These are phyloP conservation scores for Leptopilina drosophilae DNA, from an alignment of 2,888 invertebrate genomes.

Conservation along the genomic window DNA sequence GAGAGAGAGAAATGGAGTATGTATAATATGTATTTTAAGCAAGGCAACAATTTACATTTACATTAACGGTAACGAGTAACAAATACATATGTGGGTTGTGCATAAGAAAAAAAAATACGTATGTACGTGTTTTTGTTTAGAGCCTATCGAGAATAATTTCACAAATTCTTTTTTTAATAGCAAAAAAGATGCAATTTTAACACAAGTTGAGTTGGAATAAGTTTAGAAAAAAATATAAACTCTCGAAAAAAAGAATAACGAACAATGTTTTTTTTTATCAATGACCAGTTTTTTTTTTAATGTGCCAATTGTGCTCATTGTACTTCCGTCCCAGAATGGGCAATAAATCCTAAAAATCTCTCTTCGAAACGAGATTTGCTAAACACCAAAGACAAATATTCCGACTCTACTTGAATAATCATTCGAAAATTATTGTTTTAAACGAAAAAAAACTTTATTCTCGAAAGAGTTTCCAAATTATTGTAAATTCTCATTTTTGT, in stretches of 20 bases:
- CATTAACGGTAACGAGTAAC: slow-evolving; percentile 62
- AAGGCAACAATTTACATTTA: slow-evolving; percentile 63
- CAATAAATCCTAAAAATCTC: slow-evolving; percentile 49
- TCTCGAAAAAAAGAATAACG: background rate
- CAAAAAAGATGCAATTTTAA: background rate
- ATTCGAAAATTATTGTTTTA: background rate
- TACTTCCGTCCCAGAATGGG: slow-evolving; percentile 65
- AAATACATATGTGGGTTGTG: slow-evolving; percentile 65
- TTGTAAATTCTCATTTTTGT: too few species aligned
- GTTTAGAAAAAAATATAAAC: background rate
- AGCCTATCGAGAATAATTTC: slow-evolving; percentile 52
- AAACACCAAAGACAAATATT: slow-evolving; percentile 27
- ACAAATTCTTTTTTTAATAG: slow-evolving; percentile 34
- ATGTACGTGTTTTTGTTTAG: slow-evolving; percentile 61
- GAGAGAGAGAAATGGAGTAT: slow-evolving; percentile 53
- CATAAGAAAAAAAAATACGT: slow-evolving; percentile 59
- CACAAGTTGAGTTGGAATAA: slow-evolving; percentile 24
- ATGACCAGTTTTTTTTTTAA: background rate
- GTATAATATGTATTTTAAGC: slow-evolving; percentile 71
- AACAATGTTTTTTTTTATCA: background rate
- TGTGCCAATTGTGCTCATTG: slow-evolving; percentile 44
- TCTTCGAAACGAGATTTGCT: slow-evolving; percentile 1
- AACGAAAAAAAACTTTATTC: background rate
- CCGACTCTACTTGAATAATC: background rate
- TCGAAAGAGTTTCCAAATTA: background rate